These are phyloP conservation scores for Brachyptera risi DNA, from an alignment of 2,888 invertebrate genomes.

Conservation along the genomic window DNA sequence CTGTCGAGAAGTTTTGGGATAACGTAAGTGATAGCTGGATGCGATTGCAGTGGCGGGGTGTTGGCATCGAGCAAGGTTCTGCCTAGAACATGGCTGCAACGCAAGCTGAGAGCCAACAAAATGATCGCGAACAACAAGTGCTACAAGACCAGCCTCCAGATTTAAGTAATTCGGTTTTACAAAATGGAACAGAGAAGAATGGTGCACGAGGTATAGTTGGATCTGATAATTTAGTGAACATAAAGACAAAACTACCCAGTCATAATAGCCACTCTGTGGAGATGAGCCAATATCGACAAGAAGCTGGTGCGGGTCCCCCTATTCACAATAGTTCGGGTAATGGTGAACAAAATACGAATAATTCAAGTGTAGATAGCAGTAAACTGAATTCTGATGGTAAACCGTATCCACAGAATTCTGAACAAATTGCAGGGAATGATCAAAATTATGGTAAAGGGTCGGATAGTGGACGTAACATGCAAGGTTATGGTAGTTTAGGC, in stretches of 20 bases:
- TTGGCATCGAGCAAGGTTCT: constrained; percentile 53
- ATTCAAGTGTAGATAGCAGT: constrained; percentile 37
- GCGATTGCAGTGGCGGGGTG: constrained; percentile 57
- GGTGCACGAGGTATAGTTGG: constrained; percentile 54
- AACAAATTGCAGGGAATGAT: constrained; percentile 36
- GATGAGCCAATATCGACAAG: constrained; percentile 69
- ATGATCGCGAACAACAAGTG: constrained; percentile 65
- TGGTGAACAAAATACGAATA: constrained; percentile 38
- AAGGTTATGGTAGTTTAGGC: constrained; percentile 37
- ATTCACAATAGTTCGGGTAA: constrained; percentile 38
- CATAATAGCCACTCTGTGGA: constrained; percentile 51
- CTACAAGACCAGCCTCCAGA: constrained; percentile 62
- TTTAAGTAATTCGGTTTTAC: constrained; percentile 61
- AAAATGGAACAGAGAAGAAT: constrained; percentile 75
- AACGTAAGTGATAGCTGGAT: constrained; percentile 43
- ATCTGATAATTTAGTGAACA: constrained; percentile 54
- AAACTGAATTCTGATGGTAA: constrained; percentile 38
- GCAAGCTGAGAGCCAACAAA: constrained; percentile 78
- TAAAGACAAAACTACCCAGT: constrained; percentile 61
- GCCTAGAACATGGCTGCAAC: constrained; percentile 77
- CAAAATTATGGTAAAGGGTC: constrained; percentile 37
- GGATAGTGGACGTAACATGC: constrained; percentile 37
- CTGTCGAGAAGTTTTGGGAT: constrained; percentile 39
- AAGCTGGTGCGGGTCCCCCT: constrained; percentile 54
- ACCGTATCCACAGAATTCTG: constrained; percentile 37